Evolutionary conservation across 2,113 vertebrate genomes (phyloP), one percentile per base, ranked within the genome.

Genomic region (Procapra przewalskii): DNA sequence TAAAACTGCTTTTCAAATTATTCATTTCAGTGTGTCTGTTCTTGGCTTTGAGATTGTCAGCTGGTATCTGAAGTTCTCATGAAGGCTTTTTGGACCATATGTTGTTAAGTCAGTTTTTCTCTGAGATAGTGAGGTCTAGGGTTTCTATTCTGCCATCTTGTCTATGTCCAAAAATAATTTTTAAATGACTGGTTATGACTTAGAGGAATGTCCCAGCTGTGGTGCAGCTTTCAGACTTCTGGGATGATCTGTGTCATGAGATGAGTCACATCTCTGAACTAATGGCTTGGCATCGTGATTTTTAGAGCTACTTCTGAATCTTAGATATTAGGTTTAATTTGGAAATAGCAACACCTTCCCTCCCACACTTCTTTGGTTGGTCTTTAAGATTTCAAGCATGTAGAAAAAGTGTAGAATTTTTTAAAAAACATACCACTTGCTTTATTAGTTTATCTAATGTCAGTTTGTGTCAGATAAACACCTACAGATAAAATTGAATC

Each of bases 171-270:
- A 92, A 91, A 67, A 50, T 55, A 84, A 67, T 67, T 88, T 86
- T 85, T 67, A 90, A 93, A 87, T 87, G 50, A 90, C 79, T 93
- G 36, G 60, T 82, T 94, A 31, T 88, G 64, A 95, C 55, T 86
- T 88, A 77, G 23, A 77, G 33, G 43, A 82, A 62, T 45, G 48
- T 88, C 50, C 19, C 40, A 50, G 60, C 25, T 87, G 27, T 88
- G 7, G 6, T 50, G 57, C 57, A 71, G 29, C 57, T 87, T 80
- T 93, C 87, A 40, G 59, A 48, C 29, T 97, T 94, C 45, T 40
- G 54, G 45, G 45, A 33, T 62, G 33, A 75, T 87, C 25, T 82
- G 21, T 80, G 67, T 85, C n/a, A 57, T n/a, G 79, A 90, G 82
- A 16, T 91, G 33, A 60, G 60, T 75, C 90, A 86, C 33, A 60